Evolutionary conservation across 2,888 invertebrate genomes (phyloP).

Genomic region (Petrolisthes cinctipes): DNA sequence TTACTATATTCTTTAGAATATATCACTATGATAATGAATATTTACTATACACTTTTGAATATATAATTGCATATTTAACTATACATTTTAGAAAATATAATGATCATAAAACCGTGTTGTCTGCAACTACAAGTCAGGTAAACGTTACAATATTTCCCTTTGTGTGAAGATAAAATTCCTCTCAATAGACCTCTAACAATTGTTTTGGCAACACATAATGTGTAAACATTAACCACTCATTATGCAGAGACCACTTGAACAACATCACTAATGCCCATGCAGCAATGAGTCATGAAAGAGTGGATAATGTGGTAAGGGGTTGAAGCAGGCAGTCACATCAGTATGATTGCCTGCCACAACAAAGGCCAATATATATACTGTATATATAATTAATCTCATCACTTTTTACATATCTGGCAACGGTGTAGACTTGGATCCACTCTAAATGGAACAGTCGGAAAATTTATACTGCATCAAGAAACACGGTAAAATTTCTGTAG

Average conservation of each 20-base stretch:
- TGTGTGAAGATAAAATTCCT: constrained; percentile 23
- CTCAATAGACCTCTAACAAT: constrained; percentile 34
- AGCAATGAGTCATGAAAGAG: background rate
- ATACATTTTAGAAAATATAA: constrained; percentile 52
- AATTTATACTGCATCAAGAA: background rate
- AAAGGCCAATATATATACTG: background rate
- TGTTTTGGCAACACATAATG: constrained; percentile 5
- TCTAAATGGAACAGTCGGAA: background rate
- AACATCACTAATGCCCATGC: background rate
- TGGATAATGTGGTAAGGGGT: constrained; percentile 12
- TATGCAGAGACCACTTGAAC: constrained; percentile 30
- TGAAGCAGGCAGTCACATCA: background rate
- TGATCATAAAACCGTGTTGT: constrained; percentile 28
- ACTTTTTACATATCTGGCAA: constrained; percentile 47
- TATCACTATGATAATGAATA: constrained; percentile 48
- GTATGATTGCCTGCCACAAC: background rate
- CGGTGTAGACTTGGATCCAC: background rate
- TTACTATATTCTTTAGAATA: constrained; percentile 52
- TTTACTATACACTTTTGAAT: constrained; percentile 53
- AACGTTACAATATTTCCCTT: constrained; percentile 20
- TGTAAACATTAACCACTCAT: constrained; percentile 31
- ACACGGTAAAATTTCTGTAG: background rate
- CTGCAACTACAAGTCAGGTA: constrained; percentile 21
- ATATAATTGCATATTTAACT: constrained; percentile 46
- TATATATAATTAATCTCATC: constrained; percentile 11